These are phyloP conservation scores for Rhizoglyphus robini DNA, from an alignment of 1,140 invertebrate species.

Conservation along the genomic window DNA sequence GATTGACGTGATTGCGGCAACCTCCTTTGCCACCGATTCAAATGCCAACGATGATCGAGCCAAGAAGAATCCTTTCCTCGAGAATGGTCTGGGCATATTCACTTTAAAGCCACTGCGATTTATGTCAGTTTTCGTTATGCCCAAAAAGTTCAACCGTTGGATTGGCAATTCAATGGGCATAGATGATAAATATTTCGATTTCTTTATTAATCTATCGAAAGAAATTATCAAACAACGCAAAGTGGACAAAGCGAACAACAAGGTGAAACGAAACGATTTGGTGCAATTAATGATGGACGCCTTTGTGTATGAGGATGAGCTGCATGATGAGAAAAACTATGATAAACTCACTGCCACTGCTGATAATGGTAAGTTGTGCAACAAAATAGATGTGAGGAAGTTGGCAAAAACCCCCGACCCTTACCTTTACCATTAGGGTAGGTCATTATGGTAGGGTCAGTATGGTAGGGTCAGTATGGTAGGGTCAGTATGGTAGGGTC, in stretches of 20 bases:
- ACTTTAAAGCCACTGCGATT: not conserved
- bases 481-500: no score
- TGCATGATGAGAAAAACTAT: not conserved
- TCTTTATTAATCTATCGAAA: not conserved
- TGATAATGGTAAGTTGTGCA: not conserved
- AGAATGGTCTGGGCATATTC: not conserved
- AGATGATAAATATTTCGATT: not conserved
- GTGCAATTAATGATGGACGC: not conserved
- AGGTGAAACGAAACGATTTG: not conserved
- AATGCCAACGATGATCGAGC: conserved; percentile 1
- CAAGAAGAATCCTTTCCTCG: not conserved
- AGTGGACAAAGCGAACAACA: not conserved
- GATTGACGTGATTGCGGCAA: not conserved
- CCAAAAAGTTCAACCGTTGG: not conserved
- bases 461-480: no score
- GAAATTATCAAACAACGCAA: not conserved
- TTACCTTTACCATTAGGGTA: no score
- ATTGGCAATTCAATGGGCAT: not conserved
- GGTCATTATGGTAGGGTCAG: no score
- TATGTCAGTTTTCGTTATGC: no score
- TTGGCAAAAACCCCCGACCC: no score
- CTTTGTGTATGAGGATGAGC: not conserved
- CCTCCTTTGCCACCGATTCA: not conserved
- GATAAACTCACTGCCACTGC: not conserved
- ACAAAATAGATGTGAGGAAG: no score